Evolutionary conservation across 2,888 invertebrate species (phyloP).

Genomic region (Adelognathus sp.): DNA sequence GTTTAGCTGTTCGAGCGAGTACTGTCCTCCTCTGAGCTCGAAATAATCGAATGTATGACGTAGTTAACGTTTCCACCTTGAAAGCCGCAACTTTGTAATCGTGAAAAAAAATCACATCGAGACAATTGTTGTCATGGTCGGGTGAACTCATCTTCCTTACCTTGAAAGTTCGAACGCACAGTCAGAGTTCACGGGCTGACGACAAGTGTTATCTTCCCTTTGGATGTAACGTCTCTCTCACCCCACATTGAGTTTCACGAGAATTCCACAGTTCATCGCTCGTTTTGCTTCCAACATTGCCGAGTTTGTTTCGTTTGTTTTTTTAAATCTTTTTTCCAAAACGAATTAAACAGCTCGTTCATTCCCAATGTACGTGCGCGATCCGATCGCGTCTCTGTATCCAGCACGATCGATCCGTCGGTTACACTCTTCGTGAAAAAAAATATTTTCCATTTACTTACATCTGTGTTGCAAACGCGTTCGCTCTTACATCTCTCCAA

Average conservation of each 20-base stretch:
- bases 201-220: constrained; percentile 5
- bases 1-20: constrained; percentile 51
- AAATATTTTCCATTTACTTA: not conserved
- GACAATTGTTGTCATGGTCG: constrained; percentile 13
- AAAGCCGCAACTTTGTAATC: constrained; percentile 39
- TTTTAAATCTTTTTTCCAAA: not conserved
- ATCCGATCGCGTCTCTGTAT: constrained; percentile 10
- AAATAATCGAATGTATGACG: constrained; percentile 54
- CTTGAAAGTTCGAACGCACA: constrained; percentile 31
- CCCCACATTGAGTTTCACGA: not conserved
- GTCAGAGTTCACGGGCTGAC: not conserved
- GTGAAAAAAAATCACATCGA: not conserved
- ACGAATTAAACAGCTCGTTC: not conserved
- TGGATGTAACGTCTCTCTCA: constrained; percentile 6
- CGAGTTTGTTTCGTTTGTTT: not conserved
- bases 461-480: not conserved
- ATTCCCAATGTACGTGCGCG: not conserved
- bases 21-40: constrained; percentile 47
- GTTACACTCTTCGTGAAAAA: constrained; percentile 34
- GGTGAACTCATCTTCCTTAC: constrained; percentile 25
- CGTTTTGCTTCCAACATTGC: constrained; percentile 18
- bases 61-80: constrained; percentile 46
- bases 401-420: constrained; percentile 8
- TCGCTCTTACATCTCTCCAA: not conserved
- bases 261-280: constrained; percentile 4